Conservation (phyloP, 2,888 invertebrate genomes). For the Oscheius sp. region DNA sequence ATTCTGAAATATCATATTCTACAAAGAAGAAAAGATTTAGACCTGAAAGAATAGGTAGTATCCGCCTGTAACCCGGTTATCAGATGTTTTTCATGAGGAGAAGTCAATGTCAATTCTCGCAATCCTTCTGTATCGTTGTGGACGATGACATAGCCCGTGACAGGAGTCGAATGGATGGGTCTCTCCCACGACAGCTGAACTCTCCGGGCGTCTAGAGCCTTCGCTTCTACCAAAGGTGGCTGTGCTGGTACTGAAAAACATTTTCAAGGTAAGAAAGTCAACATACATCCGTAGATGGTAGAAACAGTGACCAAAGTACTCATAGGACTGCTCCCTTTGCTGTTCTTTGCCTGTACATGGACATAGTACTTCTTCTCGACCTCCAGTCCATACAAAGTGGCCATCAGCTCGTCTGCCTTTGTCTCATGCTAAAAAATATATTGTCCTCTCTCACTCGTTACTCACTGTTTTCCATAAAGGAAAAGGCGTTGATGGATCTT, state of each 20-base stretch:
- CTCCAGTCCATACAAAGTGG: conserved; percentile 60
- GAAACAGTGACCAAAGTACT: conserved; percentile 97
- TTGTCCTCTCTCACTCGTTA: neutral
- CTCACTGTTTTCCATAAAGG: conserved; percentile 52
- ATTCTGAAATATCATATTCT: conserved; percentile 82
- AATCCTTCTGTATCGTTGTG: conserved; percentile 81
- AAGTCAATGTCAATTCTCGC: conserved; percentile 62
- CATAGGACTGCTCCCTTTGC: conserved; percentile 92
- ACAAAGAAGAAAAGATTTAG: neutral
- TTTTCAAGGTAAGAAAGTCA: neutral
- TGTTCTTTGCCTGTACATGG: conserved; percentile 93
- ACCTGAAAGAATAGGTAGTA: conserved; percentile 88
- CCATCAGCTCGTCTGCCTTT: conserved; percentile 61
- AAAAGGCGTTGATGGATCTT: conserved; percentile 35
- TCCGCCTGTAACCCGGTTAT: conserved; percentile 92
- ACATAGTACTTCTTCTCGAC: conserved; percentile 76
- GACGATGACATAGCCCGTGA: conserved; percentile 84
- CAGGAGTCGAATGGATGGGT: conserved; percentile 77
- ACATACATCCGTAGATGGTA: conserved; percentile 86
- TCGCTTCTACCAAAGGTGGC: conserved; percentile 88
- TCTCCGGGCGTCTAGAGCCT: conserved; percentile 88
- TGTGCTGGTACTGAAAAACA: conserved; percentile 88
- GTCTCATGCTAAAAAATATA: conserved; percentile 56
- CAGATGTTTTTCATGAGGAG: conserved; percentile 76
- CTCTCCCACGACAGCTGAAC: conserved; percentile 92